Conservation (phyloP, 2,888 invertebrate species). For the Neoascia interrupta region DNA sequence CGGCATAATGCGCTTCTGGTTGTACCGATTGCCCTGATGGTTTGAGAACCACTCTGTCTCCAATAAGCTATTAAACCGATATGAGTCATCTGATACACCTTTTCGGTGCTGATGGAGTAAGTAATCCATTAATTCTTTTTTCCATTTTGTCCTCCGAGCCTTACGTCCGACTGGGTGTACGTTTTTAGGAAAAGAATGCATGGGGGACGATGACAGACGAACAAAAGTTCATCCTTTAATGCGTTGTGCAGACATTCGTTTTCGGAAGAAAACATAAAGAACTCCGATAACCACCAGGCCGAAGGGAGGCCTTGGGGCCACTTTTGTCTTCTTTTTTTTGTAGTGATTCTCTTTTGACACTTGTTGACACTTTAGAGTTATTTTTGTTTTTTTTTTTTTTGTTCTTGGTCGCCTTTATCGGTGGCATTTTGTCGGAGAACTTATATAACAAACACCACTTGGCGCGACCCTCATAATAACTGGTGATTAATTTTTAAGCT, state of each 20-base stretch:
- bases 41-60: no score
- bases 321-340: conserved; percentile 6
- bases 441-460: conserved; percentile 28
- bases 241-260: conserved; percentile 45
- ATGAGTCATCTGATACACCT: conserved; percentile 60
- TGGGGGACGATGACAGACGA: conserved; percentile 10
- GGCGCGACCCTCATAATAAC: conserved; percentile 32
- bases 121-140: conserved; percentile 54
- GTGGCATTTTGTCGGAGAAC: conserved; percentile 43
- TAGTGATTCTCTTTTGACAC: conserved; percentile 58
- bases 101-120: conserved; percentile 51
- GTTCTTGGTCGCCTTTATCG: conserved; percentile 26
- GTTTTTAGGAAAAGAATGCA: no score
- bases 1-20: conserved; percentile 39
- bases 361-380: conserved; percentile 53
- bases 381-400: conserved; percentile 7
- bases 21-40: conserved; percentile 15
- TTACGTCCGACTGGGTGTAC: no score
- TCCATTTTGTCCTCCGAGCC: neutral
- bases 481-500: conserved; percentile 64
- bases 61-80: conserved; percentile 57
- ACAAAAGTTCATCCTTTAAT: conserved; percentile 59
- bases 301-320: no score
- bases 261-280: neutral
- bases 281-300: neutral